These are phyloP conservation scores for Cyrtonyx montezumae DNA, from an alignment of 2,113 vertebrate genomes.

Conservation along the genomic window DNA sequence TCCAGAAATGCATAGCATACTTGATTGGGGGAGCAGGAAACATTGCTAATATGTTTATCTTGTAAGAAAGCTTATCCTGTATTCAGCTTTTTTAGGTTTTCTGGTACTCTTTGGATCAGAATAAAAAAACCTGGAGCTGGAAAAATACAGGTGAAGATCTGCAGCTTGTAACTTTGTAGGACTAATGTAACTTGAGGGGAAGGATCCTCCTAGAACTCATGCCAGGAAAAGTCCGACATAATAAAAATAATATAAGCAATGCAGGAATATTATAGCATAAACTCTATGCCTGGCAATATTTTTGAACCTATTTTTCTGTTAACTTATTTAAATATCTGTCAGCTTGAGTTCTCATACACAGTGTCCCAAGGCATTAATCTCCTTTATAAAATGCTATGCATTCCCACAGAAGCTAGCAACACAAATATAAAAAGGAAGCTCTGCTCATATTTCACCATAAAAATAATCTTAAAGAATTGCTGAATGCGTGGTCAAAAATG, in stretches of 20 bases:
- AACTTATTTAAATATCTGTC: constrained; percentile 18
- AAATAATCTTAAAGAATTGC: constrained; percentile 13
- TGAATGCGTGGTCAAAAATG: neutral
- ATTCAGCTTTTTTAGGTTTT: neutral
- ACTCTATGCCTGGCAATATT: neutral
- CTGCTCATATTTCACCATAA: constrained; percentile 8
- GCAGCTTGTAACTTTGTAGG: neutral
- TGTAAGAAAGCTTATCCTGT: neutral
- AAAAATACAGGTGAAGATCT: neutral
- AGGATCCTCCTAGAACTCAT: neutral
- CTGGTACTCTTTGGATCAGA: neutral
- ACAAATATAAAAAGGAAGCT: constrained; percentile 17
- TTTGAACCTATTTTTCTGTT: constrained; percentile 26
- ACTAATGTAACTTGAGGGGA: neutral
- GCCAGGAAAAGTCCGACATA: neutral
- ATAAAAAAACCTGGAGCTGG: neutral
- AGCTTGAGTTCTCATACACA: neutral
- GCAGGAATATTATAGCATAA: neutral
- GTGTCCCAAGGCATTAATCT: neutral
- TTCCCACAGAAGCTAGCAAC: constrained; percentile 19
- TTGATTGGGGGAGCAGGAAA: neutral
- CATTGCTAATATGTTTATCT: neutral
- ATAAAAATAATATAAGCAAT: constrained; percentile 34
- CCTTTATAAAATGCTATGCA: constrained; percentile 7
- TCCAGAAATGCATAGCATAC: neutral